Evolutionary conservation across 2,797 vertebrate genomes (phyloP).

Genomic region (Rhadinocentrus ornatus): DNA sequence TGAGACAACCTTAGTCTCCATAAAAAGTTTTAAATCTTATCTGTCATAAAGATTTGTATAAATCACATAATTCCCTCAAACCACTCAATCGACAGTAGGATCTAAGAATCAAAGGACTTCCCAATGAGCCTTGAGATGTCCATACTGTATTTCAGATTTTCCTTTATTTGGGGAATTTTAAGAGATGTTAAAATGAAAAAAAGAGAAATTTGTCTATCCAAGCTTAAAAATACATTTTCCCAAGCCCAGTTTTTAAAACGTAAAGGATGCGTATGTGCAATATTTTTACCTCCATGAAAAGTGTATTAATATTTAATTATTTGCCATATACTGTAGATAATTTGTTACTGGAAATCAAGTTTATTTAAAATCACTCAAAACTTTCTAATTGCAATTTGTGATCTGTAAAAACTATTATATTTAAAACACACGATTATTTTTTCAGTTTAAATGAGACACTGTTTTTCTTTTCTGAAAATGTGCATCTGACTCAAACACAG

Average conservation of each 20-base stretch:
- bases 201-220: no score
- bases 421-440: not conserved
- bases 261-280: no score
- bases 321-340: no score
- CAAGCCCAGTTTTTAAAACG: no score
- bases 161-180: not conserved
- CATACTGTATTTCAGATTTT: slow-evolving; percentile 29
- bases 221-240: no score
- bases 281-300: no score
- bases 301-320: no score
- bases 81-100: slow-evolving; percentile 5
- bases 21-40: slow-evolving; percentile 32
- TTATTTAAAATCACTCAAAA: not conserved
- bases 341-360: not conserved
- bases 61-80: slow-evolving; percentile 25
- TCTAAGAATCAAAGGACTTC: slow-evolving; percentile 28
- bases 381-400: no score
- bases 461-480: not conserved
- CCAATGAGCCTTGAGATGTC: slow-evolving; percentile 17
- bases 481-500: not conserved
- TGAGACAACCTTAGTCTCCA: slow-evolving; percentile 30
- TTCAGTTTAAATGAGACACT: not conserved
- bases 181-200: not conserved
- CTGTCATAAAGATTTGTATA: slow-evolving; percentile 4
- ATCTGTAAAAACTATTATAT: not conserved